A percentile compares a stretch with the other conserved stretches of the same genome.
Conservation (phyloP, 2,113 vertebrate species). For the Butorides virescens region DNA sequence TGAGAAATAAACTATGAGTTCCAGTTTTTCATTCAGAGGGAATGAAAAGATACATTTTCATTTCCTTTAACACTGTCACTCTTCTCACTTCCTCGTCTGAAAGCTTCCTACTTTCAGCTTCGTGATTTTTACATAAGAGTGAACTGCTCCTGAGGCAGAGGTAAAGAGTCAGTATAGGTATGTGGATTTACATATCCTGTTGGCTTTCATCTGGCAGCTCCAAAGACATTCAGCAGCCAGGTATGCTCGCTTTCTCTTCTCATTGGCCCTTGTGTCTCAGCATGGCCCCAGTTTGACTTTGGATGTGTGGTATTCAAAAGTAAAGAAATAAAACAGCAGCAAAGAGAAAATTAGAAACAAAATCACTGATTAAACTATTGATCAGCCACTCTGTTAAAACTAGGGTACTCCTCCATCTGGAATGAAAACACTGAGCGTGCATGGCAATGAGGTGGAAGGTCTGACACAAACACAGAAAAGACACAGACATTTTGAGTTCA, state of each 20-base stretch:
- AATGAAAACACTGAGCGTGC: not conserved
- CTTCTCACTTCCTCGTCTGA: not conserved
- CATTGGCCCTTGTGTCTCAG: not conserved
- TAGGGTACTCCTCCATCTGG: not conserved
- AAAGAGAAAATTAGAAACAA: conserved; percentile 22
- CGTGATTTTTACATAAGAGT: not conserved
- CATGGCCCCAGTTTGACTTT: not conserved
- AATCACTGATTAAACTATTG: conserved; percentile 45
- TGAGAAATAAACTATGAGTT: not conserved
- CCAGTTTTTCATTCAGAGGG: not conserved
- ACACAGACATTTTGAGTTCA: not conserved
- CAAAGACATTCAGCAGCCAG: not conserved
- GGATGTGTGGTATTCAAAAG: not conserved
- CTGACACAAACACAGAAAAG: not conserved
- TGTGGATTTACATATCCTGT: not conserved
- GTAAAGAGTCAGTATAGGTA: not conserved
- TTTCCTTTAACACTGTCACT: not conserved
- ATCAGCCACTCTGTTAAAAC: conserved; percentile 18
- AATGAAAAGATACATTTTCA: not conserved
- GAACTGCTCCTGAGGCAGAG: not conserved
- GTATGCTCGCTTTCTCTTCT: not conserved
- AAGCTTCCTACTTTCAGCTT: not conserved
- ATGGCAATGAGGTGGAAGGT: not conserved
- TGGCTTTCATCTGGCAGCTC: not conserved
- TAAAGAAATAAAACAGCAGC: not conserved